phyloP scores from a whole-genome alignment of 2,888 invertebrate species.

The Luperina testacea region DNA sequence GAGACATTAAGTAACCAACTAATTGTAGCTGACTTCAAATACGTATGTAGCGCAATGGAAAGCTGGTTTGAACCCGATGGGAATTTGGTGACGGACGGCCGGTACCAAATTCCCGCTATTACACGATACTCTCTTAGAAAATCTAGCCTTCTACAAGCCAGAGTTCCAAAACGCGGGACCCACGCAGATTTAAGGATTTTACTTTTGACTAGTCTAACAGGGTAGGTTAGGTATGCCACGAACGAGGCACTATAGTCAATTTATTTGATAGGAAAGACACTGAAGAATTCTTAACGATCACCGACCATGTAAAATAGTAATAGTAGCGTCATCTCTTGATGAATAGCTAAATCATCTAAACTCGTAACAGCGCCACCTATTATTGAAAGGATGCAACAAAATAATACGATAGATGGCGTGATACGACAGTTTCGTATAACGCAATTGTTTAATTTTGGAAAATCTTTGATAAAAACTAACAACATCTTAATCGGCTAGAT shows the following conservation, averaged over 20 bases:
- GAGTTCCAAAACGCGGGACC: neutral
- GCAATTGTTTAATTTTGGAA: neutral
- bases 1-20: slow-evolving; percentile 75
- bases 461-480: neutral
- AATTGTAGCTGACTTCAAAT: slow-evolving; percentile 72
- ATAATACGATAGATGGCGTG: slow-evolving; percentile 47
- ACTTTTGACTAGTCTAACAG: neutral
- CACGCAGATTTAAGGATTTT: neutral
- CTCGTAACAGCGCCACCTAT: slow-evolving; percentile 37
- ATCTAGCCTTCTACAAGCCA: neutral
- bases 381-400: slow-evolving; percentile 14
- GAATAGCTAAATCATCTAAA: slow-evolving; percentile 10
- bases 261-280: rapidly evolving
- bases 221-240: neutral
- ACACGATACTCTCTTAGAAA: slow-evolving; percentile 16
- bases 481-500: neutral
- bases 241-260: neutral
- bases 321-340: slow-evolving; percentile 38
- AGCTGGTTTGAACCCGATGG: slow-evolving; percentile 60
- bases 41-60: slow-evolving; percentile 64
- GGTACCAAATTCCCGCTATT: slow-evolving; percentile 37
- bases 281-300: neutral
- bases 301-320: neutral
- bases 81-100: slow-evolving; percentile 57
- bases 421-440: neutral